Evolutionary conservation across 2,888 invertebrate species (phyloP).

Genomic region (Meta bourneti): DNA sequence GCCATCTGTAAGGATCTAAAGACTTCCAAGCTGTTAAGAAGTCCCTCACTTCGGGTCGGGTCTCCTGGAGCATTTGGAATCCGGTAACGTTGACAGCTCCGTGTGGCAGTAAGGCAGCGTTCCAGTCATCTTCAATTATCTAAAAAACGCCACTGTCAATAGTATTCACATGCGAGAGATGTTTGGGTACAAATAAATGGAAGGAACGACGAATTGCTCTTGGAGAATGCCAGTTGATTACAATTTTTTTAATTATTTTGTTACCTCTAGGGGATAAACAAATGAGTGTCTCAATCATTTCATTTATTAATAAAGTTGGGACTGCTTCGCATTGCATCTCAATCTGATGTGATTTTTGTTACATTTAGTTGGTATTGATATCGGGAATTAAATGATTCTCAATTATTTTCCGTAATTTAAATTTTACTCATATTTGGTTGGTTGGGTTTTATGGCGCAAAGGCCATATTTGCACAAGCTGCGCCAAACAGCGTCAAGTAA

Average conservation of each 20-base stretch:
- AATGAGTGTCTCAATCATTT: no score
- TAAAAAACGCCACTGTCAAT: slow-evolving; percentile 80
- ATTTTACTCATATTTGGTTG: no score
- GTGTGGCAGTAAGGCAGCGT: slow-evolving; percentile 95
- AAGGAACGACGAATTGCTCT: neutral
- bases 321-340: no score
- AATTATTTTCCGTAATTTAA: no score
- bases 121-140: slow-evolving; percentile 98
- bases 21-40: slow-evolving; percentile 93
- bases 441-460: no score
- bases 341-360: no score
- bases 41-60: slow-evolving; percentile 90
- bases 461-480: no score
- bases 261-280: no score
- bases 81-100: slow-evolving; percentile 99
- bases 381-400: no score
- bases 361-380: no score
- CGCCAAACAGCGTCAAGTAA: no score
- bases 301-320: no score
- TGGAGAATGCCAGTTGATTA: neutral
- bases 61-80: slow-evolving; percentile 94
- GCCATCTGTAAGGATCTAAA: slow-evolving; percentile 87
- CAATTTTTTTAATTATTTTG: neutral
- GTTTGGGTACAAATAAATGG: neutral
- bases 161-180: neutral